Conservation (phyloP, 2,113 vertebrate species). For the Ochotona curzoniae region DNA sequence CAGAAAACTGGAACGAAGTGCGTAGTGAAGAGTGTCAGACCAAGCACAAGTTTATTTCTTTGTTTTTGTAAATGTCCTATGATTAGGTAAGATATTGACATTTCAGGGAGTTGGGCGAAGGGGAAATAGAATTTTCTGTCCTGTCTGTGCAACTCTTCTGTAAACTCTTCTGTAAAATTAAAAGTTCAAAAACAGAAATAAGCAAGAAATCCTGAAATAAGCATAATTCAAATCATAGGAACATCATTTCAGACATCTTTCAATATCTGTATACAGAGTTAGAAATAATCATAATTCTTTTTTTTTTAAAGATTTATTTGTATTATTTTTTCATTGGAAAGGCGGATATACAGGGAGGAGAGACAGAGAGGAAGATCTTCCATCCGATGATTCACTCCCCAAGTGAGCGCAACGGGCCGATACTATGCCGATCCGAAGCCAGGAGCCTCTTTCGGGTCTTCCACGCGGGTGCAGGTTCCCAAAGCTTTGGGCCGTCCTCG, state of each 20-base stretch:
- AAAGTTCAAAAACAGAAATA: slow-evolving; percentile 42
- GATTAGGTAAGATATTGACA: slow-evolving; percentile 38
- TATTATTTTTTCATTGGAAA: too few species aligned
- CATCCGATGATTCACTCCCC: too few species aligned
- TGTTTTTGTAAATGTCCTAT: slow-evolving; percentile 2
- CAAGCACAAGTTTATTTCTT: slow-evolving; percentile 3
- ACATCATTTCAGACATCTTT: background rate
- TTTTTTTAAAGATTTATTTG: too few species aligned
- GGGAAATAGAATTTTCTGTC: background rate
- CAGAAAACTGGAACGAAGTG: slow-evolving; percentile 14
- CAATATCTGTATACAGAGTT: background rate
- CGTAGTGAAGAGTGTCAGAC: background rate
- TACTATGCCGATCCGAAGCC: too few species aligned
- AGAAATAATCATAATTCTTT: slow-evolving; percentile 4
- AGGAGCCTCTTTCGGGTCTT: too few species aligned
- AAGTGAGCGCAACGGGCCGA: too few species aligned
- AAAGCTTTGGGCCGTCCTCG: too few species aligned
- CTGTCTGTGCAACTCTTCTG: background rate
- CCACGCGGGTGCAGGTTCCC: too few species aligned
- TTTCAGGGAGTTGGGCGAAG: background rate
- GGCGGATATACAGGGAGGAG: too few species aligned
- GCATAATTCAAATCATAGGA: slow-evolving; percentile 5
- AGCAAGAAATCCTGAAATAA: background rate
- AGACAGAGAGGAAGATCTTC: too few species aligned
- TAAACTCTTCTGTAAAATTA: background rate